phyloP scores from a whole-genome alignment of 2,797 vertebrate species.

The Saxicola maurus region DNA sequence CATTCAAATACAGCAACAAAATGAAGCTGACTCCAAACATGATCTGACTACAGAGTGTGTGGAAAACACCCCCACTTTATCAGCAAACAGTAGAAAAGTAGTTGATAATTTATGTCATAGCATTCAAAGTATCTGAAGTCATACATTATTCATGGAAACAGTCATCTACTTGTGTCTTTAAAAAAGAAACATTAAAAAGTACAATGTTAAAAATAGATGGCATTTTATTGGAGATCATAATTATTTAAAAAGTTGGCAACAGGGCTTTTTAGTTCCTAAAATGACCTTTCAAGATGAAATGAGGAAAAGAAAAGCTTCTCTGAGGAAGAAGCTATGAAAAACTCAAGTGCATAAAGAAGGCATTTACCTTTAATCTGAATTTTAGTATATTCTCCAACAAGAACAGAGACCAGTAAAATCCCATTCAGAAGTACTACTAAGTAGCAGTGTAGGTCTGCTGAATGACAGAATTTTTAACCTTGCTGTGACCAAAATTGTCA shows the following conservation, averaged over 20 bases:
- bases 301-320: conserved; percentile 24
- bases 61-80: conserved; percentile 57
- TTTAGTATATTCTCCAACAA: background rate
- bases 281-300: conserved; percentile 61
- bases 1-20: conserved; percentile 52
- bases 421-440: background rate
- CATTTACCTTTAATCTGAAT: conserved; percentile 19
- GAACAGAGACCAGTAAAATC: background rate
- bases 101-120: conserved; percentile 59
- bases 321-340: conserved; percentile 12
- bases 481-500: background rate
- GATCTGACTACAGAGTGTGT: background rate
- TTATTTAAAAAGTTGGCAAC: conserved; percentile 69
- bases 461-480: background rate
- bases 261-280: conserved; percentile 47
- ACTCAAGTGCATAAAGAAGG: background rate
- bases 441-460: background rate
- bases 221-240: conserved; percentile 68
- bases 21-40: background rate
- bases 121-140: conserved; percentile 51
- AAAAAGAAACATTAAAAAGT: conserved; percentile 63
- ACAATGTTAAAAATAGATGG: conserved; percentile 67
- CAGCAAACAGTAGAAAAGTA: conserved; percentile 49
- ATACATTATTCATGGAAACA: conserved; percentile 56
- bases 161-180: conserved; percentile 58